A percentile compares a stretch with the other conserved stretches of the same genome.
Evolutionary conservation across 2,797 vertebrate genomes (phyloP).

Genomic region (Argyrosomus regius): DNA sequence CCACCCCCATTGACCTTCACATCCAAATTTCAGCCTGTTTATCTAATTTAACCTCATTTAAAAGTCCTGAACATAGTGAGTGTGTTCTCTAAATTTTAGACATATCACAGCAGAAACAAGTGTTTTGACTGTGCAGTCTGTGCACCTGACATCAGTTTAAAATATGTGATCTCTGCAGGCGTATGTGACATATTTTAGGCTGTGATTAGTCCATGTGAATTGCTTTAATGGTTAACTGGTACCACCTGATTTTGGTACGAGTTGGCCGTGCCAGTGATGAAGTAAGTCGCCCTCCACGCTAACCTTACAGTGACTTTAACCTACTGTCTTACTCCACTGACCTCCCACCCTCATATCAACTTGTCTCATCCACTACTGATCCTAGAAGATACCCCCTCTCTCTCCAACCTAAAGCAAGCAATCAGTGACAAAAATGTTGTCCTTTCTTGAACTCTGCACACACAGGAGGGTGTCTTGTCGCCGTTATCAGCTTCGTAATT

Average conservation of each 20-base stretch:
- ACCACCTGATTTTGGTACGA: neutral
- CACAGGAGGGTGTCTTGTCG: neutral
- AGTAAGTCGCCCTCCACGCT: neutral
- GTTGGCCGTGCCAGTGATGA: slow-evolving; percentile 3
- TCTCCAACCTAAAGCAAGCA: neutral
- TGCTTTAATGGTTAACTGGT: slow-evolving; percentile 1
- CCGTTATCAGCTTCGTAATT: slow-evolving; percentile 33
- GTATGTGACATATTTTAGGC: neutral
- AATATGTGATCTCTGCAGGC: neutral
- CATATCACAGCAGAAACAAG: no score
- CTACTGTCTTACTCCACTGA: slow-evolving; percentile 61
- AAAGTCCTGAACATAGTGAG: rapidly evolving
- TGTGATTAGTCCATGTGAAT: neutral
- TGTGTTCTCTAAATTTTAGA: rapidly evolving
- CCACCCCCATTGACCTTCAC: slow-evolving; percentile 75
- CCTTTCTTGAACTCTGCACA: slow-evolving; percentile 38
- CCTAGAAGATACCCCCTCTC: neutral
- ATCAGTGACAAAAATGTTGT: neutral
- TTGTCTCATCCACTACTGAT: neutral
- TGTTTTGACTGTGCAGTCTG: neutral
- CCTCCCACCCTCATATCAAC: slow-evolving; percentile 39
- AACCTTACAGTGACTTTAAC: slow-evolving; percentile 29
- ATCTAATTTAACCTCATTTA: neutral
- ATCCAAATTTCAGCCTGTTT: slow-evolving; percentile 9
- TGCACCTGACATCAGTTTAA: neutral